phyloP scores from a whole-genome alignment of 2,888 invertebrate genomes.

The Pharmacophagus antenor region DNA sequence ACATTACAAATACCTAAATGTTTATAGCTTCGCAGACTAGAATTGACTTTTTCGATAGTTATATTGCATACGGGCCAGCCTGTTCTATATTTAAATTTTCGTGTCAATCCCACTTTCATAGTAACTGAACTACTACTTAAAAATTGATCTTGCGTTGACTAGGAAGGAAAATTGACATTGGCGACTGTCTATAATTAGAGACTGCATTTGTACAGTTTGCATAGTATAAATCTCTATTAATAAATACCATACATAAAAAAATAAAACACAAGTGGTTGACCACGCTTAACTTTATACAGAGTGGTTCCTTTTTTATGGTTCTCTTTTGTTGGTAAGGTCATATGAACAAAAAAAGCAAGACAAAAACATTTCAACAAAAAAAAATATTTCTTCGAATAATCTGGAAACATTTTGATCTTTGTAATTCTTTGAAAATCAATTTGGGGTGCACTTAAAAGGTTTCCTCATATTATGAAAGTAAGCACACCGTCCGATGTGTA shows the following conservation, averaged over 20 bases:
- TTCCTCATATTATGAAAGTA: not conserved
- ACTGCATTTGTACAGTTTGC: too few relatives aligned
- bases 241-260: too few relatives aligned
- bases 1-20: not conserved
- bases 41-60: conserved; percentile 1
- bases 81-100: not conserved
- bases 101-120: not conserved
- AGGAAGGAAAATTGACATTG: not conserved
- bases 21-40: not conserved
- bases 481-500: not conserved
- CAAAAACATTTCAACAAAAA: not conserved
- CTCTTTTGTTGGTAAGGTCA: too few relatives aligned
- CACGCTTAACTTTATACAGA: too few relatives aligned
- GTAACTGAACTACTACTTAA: not conserved
- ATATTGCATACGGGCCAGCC: not conserved
- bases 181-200: not conserved
- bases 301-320: too few relatives aligned
- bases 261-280: too few relatives aligned
- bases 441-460: not conserved
- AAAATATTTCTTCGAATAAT: not conserved
- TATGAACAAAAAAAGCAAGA: not conserved
- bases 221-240: not conserved
- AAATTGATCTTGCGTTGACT: not conserved
- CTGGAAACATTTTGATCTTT: not conserved
- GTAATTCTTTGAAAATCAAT: not conserved